Evolutionary conservation across 2,113 vertebrate species (phyloP).

Genomic region (Alligator mississippiensis): DNA sequence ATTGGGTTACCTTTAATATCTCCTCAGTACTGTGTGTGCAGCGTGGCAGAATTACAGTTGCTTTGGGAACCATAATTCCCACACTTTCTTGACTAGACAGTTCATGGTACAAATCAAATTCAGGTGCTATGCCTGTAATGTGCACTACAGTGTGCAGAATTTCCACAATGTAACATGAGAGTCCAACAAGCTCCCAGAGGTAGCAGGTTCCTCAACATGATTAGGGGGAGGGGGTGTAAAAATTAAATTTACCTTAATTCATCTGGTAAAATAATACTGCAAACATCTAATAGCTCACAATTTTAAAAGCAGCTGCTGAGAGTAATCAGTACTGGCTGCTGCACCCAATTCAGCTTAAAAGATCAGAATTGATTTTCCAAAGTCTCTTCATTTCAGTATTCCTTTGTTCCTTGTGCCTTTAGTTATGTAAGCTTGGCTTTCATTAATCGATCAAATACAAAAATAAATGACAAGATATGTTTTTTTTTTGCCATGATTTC

Average conservation of each 20-base stretch:
- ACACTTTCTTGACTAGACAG: background rate
- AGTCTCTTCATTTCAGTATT: background rate
- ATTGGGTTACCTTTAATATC: background rate
- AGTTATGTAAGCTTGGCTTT: constrained; percentile 1
- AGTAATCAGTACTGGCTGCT: background rate
- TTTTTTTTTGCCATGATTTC: background rate
- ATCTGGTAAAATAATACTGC: background rate
- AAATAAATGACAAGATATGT: background rate
- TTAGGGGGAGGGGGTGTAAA: background rate
- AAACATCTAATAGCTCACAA: background rate
- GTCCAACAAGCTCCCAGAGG: background rate
- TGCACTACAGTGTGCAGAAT: background rate
- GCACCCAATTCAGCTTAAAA: background rate
- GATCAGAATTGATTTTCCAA: background rate
- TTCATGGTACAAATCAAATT: background rate
- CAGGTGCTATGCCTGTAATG: background rate
- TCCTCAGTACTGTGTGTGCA: background rate
- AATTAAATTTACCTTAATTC: background rate
- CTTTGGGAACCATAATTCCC: background rate
- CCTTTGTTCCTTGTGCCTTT: background rate
- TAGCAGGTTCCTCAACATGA: background rate
- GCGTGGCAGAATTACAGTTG: background rate
- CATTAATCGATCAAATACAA: background rate
- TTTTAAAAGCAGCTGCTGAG: background rate
- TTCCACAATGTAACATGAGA: background rate